Conservation (phyloP, 1,140 invertebrate genomes). For the Achatina immaculata region DNA sequence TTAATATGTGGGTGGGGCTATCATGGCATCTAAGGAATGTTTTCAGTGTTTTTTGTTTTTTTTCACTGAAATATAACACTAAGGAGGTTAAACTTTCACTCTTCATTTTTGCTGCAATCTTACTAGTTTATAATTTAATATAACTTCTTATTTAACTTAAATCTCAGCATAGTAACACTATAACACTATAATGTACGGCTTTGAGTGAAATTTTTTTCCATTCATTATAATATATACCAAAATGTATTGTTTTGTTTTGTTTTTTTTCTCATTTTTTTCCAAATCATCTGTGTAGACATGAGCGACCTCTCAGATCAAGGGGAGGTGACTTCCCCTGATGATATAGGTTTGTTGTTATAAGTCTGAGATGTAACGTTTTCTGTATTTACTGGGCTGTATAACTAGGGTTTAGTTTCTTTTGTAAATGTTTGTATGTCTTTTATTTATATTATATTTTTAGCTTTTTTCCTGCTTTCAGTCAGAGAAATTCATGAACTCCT, state of each 20-base stretch:
- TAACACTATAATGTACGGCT: neutral
- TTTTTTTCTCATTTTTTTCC: neutral
- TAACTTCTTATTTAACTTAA: too few relatives aligned
- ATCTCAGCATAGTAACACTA: neutral
- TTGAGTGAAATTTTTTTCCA: neutral
- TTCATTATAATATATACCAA: neutral
- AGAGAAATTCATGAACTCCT: neutral
- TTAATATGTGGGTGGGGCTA: too few relatives aligned
- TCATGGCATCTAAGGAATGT: too few relatives aligned
- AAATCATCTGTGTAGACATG: neutral
- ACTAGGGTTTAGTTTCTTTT: neutral
- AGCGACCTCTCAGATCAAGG: constrained; percentile 18
- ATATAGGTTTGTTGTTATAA: constrained; percentile 21
- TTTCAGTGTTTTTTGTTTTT: too few relatives aligned
- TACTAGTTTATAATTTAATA: too few relatives aligned
- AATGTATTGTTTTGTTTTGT: neutral
- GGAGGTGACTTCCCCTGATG: constrained; percentile 3
- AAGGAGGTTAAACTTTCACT: too few relatives aligned
- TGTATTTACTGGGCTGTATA: too few relatives aligned
- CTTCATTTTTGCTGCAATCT: too few relatives aligned
- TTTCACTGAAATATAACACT: too few relatives aligned
- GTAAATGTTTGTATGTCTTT: neutral
- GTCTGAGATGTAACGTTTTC: too few relatives aligned
- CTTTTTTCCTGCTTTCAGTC: neutral
- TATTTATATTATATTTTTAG: neutral